phyloP scores from a whole-genome alignment of 1,140 invertebrate genomes.

The Holotrichia oblita region DNA sequence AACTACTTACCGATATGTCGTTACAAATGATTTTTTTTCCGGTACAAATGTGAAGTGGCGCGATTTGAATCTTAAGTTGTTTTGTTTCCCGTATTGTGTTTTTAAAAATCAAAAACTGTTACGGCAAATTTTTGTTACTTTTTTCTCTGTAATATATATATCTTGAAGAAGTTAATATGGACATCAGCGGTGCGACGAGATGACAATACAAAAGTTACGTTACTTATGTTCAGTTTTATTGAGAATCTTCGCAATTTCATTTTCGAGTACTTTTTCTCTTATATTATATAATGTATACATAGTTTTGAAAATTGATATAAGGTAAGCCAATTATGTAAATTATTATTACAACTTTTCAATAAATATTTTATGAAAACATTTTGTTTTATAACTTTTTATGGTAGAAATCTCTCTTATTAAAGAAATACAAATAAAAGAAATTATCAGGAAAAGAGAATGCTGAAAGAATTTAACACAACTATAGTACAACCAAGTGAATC shows the following conservation, averaged over 20 bases:
- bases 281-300: conserved; percentile 38
- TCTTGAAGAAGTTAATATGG: not conserved
- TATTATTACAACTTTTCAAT: conserved; percentile 39
- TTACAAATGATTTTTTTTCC: not conserved
- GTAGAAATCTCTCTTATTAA: no score
- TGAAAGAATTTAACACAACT: no score
- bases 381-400: not conserved
- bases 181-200: not conserved
- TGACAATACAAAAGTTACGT: not conserved
- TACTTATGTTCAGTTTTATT: conserved; percentile 33
- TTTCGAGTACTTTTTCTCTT: not conserved
- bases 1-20: not conserved
- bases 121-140: not conserved
- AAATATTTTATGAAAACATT: conserved; percentile 38
- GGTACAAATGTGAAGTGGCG: not conserved
- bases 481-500: no score
- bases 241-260: conserved; percentile 2
- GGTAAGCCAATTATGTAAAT: conserved; percentile 27
- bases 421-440: no score
- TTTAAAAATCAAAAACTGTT: not conserved
- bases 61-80: not conserved
- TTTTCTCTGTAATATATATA: not conserved
- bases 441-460: no score
- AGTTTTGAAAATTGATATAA: conserved; percentile 27
- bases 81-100: not conserved